Evolutionary conservation across 2,888 invertebrate genomes (phyloP).

Genomic region (Drosophila koepferae): DNA sequence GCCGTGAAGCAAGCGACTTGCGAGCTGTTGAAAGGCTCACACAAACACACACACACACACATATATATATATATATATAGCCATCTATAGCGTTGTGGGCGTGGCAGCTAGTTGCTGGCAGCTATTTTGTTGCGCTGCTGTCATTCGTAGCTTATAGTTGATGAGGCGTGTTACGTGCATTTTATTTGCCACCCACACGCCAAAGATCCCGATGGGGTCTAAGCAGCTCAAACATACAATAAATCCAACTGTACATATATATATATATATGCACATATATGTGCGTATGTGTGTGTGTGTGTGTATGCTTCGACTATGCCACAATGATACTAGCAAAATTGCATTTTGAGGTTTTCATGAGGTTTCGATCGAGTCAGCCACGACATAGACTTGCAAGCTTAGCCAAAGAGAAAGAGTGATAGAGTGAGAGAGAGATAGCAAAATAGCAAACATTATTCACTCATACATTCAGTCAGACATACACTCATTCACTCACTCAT

Average conservation of each 20-base stretch:
- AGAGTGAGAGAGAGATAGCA: too few species aligned
- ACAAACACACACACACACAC: conserved; percentile 4
- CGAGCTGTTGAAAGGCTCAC: conserved; percentile 52
- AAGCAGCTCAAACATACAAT: conserved; percentile 36
- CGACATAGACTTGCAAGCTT: conserved; percentile 20
- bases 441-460: too few species aligned
- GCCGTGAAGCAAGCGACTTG: conserved; percentile 16
- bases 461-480: too few species aligned
- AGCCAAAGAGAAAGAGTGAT: conserved; percentile 13
- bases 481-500: too few species aligned
- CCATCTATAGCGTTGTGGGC: conserved; percentile 19
- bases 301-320: conserved; percentile 35
- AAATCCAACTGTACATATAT: not conserved
- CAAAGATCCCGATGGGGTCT: conserved; percentile 10
- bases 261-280: not conserved
- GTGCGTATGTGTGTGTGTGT: conserved; percentile 3
- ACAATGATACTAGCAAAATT: conserved; percentile 66
- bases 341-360: conserved; percentile 64
- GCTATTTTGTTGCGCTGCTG: conserved; percentile 68
- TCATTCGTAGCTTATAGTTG: conserved; percentile 72
- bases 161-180: conserved; percentile 78
- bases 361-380: conserved; percentile 39
- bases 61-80: not conserved
- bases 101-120: conserved; percentile 45
- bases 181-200: conserved; percentile 56